Evolutionary conservation across 2,113 vertebrate genomes (phyloP), one percentile per base, ranked within the genome.

Genomic region (Ivindomyrus marchei): DNA sequence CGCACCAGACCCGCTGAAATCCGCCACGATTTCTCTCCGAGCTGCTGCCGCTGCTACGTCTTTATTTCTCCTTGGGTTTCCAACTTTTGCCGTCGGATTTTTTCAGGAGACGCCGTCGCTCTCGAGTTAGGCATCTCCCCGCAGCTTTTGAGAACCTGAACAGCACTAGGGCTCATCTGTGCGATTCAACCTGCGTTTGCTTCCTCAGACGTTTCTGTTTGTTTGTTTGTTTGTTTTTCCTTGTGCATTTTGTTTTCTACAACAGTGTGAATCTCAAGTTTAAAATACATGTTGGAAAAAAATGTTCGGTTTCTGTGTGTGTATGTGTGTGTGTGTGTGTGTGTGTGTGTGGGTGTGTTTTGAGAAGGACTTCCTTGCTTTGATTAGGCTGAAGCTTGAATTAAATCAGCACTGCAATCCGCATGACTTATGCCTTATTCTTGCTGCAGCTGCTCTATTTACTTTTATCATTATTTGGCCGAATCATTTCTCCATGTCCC

Each of bases 231-330:
- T 77, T 77, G 70, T 36, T 94, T 91, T 66, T 92, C 91, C 90
- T 47, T 90, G 91, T 93, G 93, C 93, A 91, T 92, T 93, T 91
- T 49, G 90, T 94, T 95, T 95, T 92, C 92, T 94, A 93, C 92
- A 93, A 91, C 87, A 90, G 93, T 89, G 93, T 95, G 93, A 88
- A 93, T 90, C 92, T 93, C 93, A 93, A 93, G 93, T 94, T 94
- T 94, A 95, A 95, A 95, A 87, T 62, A 89, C 92, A 92, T 94
- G 53, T 85, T 88, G 27, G 83, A 52, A 88, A 84, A 88, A 84
- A 50, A 58, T 84, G 70, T 36, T 24, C 36, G 47, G 74, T 88
- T 87, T 88, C 24, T 88, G 21, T 88, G 31, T 21, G 31, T 42
- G 21, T 88, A 19, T 21, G 31, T 42, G 31, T 84, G 39, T 84